phyloP scores from a whole-genome alignment of 2,797 vertebrate genomes.

The Chloroceryle inda region DNA sequence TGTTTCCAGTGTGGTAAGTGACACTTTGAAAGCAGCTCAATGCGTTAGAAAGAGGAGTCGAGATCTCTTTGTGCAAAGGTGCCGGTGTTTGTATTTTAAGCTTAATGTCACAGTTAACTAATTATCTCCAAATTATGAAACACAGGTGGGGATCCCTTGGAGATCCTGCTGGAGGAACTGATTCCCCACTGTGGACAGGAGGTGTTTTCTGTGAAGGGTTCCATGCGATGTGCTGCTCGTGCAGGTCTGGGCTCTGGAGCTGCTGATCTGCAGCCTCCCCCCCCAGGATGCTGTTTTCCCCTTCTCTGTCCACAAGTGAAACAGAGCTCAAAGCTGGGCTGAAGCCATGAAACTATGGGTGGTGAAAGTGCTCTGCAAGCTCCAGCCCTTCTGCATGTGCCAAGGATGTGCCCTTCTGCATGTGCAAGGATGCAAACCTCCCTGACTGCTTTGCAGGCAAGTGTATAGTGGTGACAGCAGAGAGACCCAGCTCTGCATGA shows the following conservation, averaged over 20 bases:
- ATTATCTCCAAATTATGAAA: not conserved
- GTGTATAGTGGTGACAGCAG: not conserved
- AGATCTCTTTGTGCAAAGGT: not conserved
- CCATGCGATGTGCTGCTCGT: not conserved
- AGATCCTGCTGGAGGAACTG: not conserved
- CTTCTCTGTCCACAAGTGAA: not conserved
- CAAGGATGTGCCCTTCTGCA: too few species aligned
- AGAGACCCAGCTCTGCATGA: not conserved
- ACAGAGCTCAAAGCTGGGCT: not conserved
- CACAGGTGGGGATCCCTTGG: not conserved
- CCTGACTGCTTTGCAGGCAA: rapidly evolving
- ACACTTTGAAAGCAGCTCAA: not conserved
- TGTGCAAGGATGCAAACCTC: not conserved
- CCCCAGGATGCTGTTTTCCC: not conserved
- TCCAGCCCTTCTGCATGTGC: not conserved
- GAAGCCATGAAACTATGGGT: rapidly evolving
- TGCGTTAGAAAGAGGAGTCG: not conserved
- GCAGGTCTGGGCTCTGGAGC: not conserved
- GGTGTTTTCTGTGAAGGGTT: not conserved
- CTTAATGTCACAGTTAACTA: not conserved
- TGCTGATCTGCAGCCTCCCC: not conserved
- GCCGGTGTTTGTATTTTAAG: not conserved
- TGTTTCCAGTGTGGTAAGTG: not conserved
- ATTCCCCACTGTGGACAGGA: not conserved
- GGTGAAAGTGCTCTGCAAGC: not conserved